Base-by-base conservation (phyloP, 2,113 vertebrate genomes). In the Trinectes maculatus region DNA sequence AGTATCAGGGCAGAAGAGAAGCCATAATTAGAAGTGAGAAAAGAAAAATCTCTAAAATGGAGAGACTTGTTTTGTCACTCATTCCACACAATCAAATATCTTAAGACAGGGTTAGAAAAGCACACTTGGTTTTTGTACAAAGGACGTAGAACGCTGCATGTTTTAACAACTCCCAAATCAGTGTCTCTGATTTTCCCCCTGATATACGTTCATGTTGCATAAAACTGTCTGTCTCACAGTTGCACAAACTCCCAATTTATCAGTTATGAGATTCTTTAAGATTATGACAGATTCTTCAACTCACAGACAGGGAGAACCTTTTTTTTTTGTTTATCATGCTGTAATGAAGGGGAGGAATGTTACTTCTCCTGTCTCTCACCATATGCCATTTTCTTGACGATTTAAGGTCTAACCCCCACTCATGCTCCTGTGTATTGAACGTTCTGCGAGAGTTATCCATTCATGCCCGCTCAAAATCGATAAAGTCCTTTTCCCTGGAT, bases 91-190 rank as follows among this genome's bases (percentile, higher is more conserved):
- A 55, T 79, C 59, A 63, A 1, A 76, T 22, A 2, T 68, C 13
- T 79, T 36, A 82, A 47, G 84, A 75, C 67, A 80, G 75, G 79
- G 71, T 90, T 86, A 74, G 58, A 82, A 81, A 91, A 89, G 89
- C 89, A 91, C 89, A 89, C n/a, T 64, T 60, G 68, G 49, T 75
- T 82, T n/a, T 86, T 77, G 37, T 85, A 82, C 9, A 48, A 62
- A 62, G 43, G 39, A 74, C 16, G 25, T 22, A 43, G 25, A 63
- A 37, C 18, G 54, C 11, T 56, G 57, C 78, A 79, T 65, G 43
- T 71, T 61, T 59, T 48, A 26, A 10, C 49, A 33, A 8, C 40
- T 31, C 44, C 34, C 25, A 6, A 52, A 64, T 47, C 53, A 3
- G 22, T 57, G 24, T 44, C 34, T 34, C 42, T 36, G 24, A 37